Base-by-base conservation (phyloP, 2,113 vertebrate species). In the Gila orcuttii region DNA sequence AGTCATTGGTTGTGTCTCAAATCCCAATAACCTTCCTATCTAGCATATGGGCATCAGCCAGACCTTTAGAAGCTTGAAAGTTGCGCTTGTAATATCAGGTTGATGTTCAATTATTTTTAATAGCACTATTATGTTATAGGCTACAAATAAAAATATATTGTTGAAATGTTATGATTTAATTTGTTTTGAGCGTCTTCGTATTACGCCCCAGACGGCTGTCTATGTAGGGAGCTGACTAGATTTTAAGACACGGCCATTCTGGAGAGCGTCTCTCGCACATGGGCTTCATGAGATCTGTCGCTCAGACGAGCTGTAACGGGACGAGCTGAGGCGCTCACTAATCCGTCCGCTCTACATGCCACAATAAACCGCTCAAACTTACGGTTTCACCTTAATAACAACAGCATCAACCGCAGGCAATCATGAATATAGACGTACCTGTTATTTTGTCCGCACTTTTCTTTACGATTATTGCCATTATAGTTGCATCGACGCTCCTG, bases 381-480 rank as follows among this genome's bases (percentile, higher is more conserved):
- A 66, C 36, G 86, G 47, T 19, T 59, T 25, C 50, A 47, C 15
- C 52, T 11, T 75, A 23, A n/a, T 8, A 69, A 77, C 23, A 60
- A 19, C 45, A 81, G 28, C 39, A 55, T 0, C 52, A 21, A 21
- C 4, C 19, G 25, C 28, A 4, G 31, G 66, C 77, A 87, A 68
- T 33, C 74, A 93, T 94, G 93, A 91, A 92, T 1, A 85, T 93
- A 89, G 93, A 95, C 85, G 89, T 90, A 23, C 19, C 86, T 23
- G 74, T 93, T 57, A 19, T 95, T 55, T 19, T 95, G 17, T 91
- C 93, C 62, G 93, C 93, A 6, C 13, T 93, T 55, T 82, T 95
- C 57, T 91, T 95, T 87, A 94, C 94, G 4, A 76, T 91, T 2
- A 78, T 93, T 1, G 94, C 93, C 13, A 6, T 94, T 36, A 89